These are phyloP conservation scores for Harpagoxenus sublaevis DNA, from an alignment of 2,888 invertebrate species.

Conservation along the genomic window DNA sequence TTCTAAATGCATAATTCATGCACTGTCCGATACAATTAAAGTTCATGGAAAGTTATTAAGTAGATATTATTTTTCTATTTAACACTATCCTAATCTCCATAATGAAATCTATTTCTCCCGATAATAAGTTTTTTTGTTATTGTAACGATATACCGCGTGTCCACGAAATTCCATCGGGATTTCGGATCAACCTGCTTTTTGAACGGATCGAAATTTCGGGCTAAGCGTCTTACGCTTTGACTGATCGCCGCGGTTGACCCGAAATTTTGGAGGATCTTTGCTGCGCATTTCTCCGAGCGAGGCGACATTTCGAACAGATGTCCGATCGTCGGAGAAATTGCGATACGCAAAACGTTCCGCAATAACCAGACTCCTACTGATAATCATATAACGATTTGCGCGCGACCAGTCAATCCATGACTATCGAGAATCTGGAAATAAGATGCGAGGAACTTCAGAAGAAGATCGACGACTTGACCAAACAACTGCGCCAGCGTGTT, in stretches of 20 bases:
- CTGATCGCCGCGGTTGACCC: slow-evolving; percentile 2
- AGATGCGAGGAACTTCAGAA: slow-evolving; percentile 94
- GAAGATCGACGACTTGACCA: slow-evolving; percentile 92
- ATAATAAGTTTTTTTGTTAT: neutral
- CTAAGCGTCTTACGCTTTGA: neutral
- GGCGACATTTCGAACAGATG: slow-evolving; percentile 24
- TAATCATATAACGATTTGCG: slow-evolving; percentile 30
- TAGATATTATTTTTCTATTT: slow-evolving; percentile 24
- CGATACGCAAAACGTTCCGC: neutral
- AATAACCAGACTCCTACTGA: neutral
- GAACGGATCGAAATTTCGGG: neutral
- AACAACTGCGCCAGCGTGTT: slow-evolving; percentile 85
- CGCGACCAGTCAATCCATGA: slow-evolving; percentile 89
- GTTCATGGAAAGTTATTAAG: slow-evolving; percentile 35
- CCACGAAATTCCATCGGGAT: neutral
- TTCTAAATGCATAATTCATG: slow-evolving; percentile 52
- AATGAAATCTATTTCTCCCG: slow-evolving; percentile 17
- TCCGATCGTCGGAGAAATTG: neutral
- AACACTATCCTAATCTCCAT: slow-evolving; percentile 22
- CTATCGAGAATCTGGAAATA: slow-evolving; percentile 93
- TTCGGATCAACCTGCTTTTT: neutral
- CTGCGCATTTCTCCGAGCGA: slow-evolving; percentile 4
- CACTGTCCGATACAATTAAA: slow-evolving; percentile 28
- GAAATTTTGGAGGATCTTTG: slow-evolving; percentile 14
- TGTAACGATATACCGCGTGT: neutral